Evolutionary conservation across 2,797 vertebrate genomes (phyloP).

Genomic region (Eulemur albifrons): DNA sequence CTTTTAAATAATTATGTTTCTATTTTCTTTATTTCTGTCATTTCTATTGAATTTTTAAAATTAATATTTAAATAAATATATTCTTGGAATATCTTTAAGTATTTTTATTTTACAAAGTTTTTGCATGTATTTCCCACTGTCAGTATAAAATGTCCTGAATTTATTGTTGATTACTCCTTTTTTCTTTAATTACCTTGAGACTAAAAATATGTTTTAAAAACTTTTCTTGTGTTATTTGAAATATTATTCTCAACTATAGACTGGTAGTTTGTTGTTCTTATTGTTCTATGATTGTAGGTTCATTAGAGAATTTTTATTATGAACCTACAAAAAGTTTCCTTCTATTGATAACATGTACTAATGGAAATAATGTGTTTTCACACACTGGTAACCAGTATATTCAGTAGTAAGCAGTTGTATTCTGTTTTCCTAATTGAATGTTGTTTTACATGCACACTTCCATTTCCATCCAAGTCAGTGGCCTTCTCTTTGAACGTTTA

Average conservation of each 20-base stretch:
- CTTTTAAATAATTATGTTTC: not conserved
- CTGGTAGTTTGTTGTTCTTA: not conserved
- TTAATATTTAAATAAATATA: not conserved
- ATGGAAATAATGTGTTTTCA: not conserved
- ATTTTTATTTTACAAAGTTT: not conserved
- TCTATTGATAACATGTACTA: not conserved
- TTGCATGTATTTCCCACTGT: conserved; percentile 4
- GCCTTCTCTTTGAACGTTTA: not conserved
- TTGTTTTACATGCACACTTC: not conserved
- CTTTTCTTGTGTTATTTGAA: not conserved
- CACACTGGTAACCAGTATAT: not conserved
- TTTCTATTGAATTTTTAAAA: not conserved
- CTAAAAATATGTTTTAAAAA: not conserved
- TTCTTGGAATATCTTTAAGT: not conserved
- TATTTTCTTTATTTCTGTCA: not conserved
- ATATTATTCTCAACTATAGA: not conserved
- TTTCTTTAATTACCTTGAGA: conserved; percentile 13
- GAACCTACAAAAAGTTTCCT: not conserved
- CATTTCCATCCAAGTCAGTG: not conserved
- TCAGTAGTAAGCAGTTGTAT: not conserved
- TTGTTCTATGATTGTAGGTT: not conserved
- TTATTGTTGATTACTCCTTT: not conserved
- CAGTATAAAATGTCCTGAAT: not conserved
- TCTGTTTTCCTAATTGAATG: not conserved
- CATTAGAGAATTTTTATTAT: not conserved